These are phyloP conservation scores for Drosophila melanocephala DNA, from an alignment of 2,888 invertebrate genomes.

Conservation along the genomic window DNA sequence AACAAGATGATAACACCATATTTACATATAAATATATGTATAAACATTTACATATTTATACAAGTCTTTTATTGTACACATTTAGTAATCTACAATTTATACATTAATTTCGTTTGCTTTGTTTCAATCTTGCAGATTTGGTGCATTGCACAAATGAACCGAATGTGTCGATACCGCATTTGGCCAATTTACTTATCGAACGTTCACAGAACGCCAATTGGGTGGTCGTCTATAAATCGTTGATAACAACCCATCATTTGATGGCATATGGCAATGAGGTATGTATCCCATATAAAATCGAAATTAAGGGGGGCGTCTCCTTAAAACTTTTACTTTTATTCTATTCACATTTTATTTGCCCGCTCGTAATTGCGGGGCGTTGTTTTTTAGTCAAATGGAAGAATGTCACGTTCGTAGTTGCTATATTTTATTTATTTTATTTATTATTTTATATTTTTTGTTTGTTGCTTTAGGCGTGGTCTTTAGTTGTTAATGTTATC, in stretches of 20 bases:
- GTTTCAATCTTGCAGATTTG: slow-evolving; percentile 92
- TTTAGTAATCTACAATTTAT: slow-evolving; percentile 2
- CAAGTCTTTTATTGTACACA: background rate
- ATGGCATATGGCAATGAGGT: slow-evolving; percentile 99
- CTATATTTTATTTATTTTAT: slow-evolving; percentile 24
- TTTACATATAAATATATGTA: background rate
- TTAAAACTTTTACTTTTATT: slow-evolving; percentile 40
- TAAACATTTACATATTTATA: background rate
- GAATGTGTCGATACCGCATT: slow-evolving; percentile 99
- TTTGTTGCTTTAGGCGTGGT: slow-evolving; percentile 28
- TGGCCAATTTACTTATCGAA: slow-evolving; percentile 99
- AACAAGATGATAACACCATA: slow-evolving; percentile 25
- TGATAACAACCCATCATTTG: slow-evolving; percentile 99
- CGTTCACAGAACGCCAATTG: slow-evolving; percentile 98
- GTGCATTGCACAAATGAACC: slow-evolving; percentile 99
- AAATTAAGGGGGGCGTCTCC: slow-evolving; percentile 17
- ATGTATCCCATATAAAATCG: slow-evolving; percentile 78
- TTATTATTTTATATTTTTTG: slow-evolving; percentile 10
- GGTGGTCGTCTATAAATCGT: slow-evolving; percentile 99
- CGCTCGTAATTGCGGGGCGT: slow-evolving; percentile 36
- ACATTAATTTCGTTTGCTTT: slow-evolving; percentile 17
- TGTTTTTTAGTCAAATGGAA: slow-evolving; percentile 13
- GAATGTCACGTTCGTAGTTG: slow-evolving; percentile 42
- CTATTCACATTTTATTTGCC: slow-evolving; percentile 39
- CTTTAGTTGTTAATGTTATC: slow-evolving; percentile 32